Evolutionary conservation across 1,140 invertebrate species (phyloP).

Genomic region (Drosophila athabasca): DNA sequence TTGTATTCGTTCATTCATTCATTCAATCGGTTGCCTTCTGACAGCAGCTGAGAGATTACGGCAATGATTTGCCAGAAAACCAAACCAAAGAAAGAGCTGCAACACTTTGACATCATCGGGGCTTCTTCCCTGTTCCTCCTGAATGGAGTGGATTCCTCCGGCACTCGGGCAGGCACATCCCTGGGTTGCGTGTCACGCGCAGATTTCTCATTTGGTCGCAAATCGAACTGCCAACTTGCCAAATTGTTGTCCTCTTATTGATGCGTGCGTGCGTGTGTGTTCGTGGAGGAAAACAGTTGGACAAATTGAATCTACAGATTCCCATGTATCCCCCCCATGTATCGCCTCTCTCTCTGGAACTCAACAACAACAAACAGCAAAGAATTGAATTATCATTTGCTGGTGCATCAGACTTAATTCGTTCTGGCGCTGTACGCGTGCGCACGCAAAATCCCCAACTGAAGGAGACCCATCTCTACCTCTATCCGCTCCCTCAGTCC

Average conservation of each 20-base stretch:
- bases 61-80: constrained; percentile 64
- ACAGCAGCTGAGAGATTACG: constrained; percentile 74
- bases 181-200: constrained; percentile 61
- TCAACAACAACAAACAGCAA: background rate
- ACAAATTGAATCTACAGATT: constrained; percentile 68
- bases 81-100: constrained; percentile 34
- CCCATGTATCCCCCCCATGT: background rate
- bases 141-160: too few species aligned
- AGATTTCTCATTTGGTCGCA: constrained; percentile 74
- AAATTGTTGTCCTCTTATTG: constrained; percentile 63
- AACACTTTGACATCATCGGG: constrained; percentile 58
- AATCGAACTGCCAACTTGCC: constrained; percentile 80
- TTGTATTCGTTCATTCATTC: constrained; percentile 27
- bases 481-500: background rate
- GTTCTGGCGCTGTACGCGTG: constrained; percentile 79
- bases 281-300: constrained; percentile 50
- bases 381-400: constrained; percentile 80
- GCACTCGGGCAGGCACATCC: background rate
- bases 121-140: background rate
- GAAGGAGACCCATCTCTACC: constrained; percentile 3
- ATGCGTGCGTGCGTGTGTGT: constrained; percentile 58
- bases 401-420: constrained; percentile 75
- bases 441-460: constrained; percentile 60
- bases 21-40: constrained; percentile 53
- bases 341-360: background rate